Base-by-base conservation (phyloP, 1,140 invertebrate species). In the Pararge aegeria region DNA sequence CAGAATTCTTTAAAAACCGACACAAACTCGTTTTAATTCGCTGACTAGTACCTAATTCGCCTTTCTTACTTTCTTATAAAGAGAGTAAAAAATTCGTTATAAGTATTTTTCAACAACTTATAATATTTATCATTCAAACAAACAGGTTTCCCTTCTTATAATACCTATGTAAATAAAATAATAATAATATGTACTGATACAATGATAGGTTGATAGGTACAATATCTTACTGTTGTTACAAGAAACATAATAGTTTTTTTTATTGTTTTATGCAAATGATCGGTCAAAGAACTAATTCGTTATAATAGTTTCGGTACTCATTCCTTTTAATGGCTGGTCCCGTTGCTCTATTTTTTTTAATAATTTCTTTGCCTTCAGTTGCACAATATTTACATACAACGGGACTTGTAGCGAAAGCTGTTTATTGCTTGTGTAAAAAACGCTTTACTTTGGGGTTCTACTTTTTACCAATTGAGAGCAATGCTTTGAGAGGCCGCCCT, bases 401-500 rank as follows among this genome's bases (percentile, higher is more conserved):
- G 55, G n/a, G 80, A 77, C 30, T 21, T 61, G 15, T 16, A 55
- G 64, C 51, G 74, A 80, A 82, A 80, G 73, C 66, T 68, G 46
- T 66, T 64, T 68, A 67, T 70, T 63, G 51, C 44, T 53, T 56
- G 57, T 59, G 5, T 10, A 76, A 77, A 83, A 81, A 80, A 65
- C 68, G 65, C 54, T 65, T 73, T 64, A 72, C 58, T 66, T 75
- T 74, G 62, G 75, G 70, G 78, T 10, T 79, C 79, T 68, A 82
- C 76, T 82, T 84, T 82, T 82, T 82, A 81, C 68, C 63, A 66
- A 80, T 80, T 70, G 49, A 60, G 75, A 68, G 72, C 77, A 72
- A 67, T 69, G 53, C 51, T 69, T 70, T 61, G 60, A 62, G 48
- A 38, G 27, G 40, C 34, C 61, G 55, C 53, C 61, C 52, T 40